These are phyloP conservation scores for Sialis lutaria DNA, from an alignment of 2,888 invertebrate species.

Conservation along the genomic window DNA sequence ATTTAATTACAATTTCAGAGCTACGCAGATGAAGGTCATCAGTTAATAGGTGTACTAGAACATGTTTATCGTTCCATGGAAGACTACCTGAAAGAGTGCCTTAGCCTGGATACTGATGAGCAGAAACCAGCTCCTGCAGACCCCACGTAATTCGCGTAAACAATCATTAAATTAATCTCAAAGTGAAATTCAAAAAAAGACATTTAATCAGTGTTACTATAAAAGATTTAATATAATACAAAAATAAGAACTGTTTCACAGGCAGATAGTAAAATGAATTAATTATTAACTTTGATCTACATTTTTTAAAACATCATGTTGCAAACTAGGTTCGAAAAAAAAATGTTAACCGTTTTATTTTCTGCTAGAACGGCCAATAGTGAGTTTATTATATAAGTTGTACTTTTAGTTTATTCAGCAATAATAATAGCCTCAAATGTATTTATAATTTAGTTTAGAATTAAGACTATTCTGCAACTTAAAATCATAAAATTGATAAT, in stretches of 20 bases:
- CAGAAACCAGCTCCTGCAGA: constrained; percentile 43
- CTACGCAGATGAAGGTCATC: constrained; percentile 84
- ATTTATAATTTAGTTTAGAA: neutral
- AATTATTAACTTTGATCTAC: too few species aligned
- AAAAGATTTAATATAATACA: too few species aligned
- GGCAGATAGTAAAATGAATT: too few species aligned
- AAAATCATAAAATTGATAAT: too few species aligned
- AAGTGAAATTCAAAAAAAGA: neutral
- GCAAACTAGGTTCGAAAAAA: too few species aligned
- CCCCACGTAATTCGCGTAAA: constrained; percentile 9
- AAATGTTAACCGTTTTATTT: too few species aligned
- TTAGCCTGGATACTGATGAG: constrained; percentile 68
- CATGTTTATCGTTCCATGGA: constrained; percentile 90
- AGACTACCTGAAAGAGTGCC: constrained; percentile 79
- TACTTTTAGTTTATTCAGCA: neutral
- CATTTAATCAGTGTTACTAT: too few species aligned
- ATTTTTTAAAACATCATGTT: too few species aligned
- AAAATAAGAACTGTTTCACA: too few species aligned
- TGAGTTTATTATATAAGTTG: too few species aligned
- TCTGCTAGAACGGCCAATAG: too few species aligned
- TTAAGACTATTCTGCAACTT: too few species aligned
- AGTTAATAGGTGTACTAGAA: constrained; percentile 66
- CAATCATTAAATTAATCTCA: neutral
- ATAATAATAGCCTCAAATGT: neutral
- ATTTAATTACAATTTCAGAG: constrained; percentile 38